Percentiles rank a stretch among this genome's conserved stretches.
Evolutionary conservation across 2,888 invertebrate genomes (phyloP).

Genomic region (Disparrhopalites patrizii): DNA sequence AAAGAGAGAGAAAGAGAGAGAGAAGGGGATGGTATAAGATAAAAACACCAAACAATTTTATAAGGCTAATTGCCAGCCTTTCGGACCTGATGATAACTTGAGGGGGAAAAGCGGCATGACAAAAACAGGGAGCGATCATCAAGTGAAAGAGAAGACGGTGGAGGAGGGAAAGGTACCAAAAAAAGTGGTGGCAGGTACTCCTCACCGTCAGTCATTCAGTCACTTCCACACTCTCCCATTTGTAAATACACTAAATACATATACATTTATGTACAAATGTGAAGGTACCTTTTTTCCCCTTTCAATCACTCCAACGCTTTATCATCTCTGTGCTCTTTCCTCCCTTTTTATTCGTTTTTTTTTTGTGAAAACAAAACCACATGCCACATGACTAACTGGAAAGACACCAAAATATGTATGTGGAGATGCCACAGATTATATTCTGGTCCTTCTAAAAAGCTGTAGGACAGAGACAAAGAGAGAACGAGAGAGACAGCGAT

Average conservation of each 20-base stretch:
- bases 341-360: background rate
- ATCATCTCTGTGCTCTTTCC: background rate
- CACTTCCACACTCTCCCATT: background rate
- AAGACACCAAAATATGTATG: too few relatives aligned
- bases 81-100: conserved; percentile 14
- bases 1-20: background rate
- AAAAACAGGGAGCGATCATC: conserved; percentile 16
- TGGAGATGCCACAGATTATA: too few relatives aligned
- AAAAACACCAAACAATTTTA: conserved; percentile 14
- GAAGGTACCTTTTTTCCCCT: background rate
- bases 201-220: conserved; percentile 5
- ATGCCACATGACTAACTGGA: conserved; percentile 6
- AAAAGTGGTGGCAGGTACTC: conserved; percentile 6
- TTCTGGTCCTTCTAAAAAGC: too few relatives aligned
- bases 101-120: conserved; percentile 12
- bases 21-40: background rate
- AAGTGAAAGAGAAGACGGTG: too few relatives aligned
- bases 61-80: conserved; percentile 18
- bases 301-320: too few relatives aligned
- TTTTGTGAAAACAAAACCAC: conserved; percentile 7
- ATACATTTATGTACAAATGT: too few relatives aligned
- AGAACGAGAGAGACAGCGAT: too few relatives aligned
- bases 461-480: too few relatives aligned
- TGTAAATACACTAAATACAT: background rate
- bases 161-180: too few relatives aligned